phyloP scores from a whole-genome alignment of 2,888 invertebrate genomes.

The Molanna angustata region DNA sequence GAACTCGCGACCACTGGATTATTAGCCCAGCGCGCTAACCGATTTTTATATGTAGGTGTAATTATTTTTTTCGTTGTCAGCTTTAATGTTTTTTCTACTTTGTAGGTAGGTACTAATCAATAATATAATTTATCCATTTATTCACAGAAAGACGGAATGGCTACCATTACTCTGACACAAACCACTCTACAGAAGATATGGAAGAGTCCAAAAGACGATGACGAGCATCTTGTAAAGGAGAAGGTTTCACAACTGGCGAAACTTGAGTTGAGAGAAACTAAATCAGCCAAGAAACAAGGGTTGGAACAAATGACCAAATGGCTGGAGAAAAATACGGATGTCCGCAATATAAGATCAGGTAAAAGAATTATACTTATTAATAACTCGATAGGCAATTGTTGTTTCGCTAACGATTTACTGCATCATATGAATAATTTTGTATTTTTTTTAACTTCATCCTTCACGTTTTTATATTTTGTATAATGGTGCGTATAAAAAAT shows the following conservation, averaged over 20 bases:
- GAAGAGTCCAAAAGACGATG: neutral
- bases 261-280: slow-evolving; percentile 68
- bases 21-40: too few relatives aligned
- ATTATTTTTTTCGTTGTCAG: too few relatives aligned
- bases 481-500: too few relatives aligned
- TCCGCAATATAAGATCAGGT: slow-evolving; percentile 67
- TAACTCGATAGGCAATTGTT: neutral
- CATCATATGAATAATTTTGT: neutral
- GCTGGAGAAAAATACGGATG: slow-evolving; percentile 67
- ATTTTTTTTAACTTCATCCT: neutral
- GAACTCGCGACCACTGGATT: too few relatives aligned
- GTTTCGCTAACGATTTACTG: neutral
- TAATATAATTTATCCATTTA: neutral
- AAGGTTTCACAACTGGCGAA: slow-evolving; percentile 54
- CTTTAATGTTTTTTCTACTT: too few relatives aligned
- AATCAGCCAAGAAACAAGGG: slow-evolving; percentile 60
- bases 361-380: slow-evolving; percentile 21
- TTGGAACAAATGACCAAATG: slow-evolving; percentile 65
- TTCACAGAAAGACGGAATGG: slow-evolving; percentile 2
- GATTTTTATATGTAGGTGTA: too few relatives aligned
- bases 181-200: neutral
- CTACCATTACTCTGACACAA: neutral
- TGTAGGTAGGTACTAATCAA: too few relatives aligned
- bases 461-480: neutral
- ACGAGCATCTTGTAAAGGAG: slow-evolving; percentile 4